These are phyloP conservation scores for Trichoplusia ni DNA, from an alignment of 1,140 invertebrate species.

Conservation along the genomic window DNA sequence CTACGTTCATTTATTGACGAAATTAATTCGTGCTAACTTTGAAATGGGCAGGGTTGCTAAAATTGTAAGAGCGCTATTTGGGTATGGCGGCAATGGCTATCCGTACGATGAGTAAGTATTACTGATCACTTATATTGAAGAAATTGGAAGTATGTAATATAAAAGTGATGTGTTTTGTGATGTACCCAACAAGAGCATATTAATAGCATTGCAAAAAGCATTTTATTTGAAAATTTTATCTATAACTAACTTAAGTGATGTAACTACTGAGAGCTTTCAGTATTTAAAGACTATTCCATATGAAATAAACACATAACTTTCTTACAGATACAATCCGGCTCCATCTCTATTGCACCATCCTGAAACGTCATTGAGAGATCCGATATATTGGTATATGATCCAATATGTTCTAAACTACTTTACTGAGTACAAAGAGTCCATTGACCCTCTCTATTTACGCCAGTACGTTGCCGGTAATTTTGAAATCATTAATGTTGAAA, in stretches of 20 bases:
- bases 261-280: too few species aligned
- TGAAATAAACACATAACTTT: too few species aligned
- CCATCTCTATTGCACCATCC: conserved; percentile 81
- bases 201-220: too few species aligned
- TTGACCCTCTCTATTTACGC: conserved; percentile 83
- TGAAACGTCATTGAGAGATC: conserved; percentile 84
- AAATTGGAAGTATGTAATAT: too few species aligned
- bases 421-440: conserved; percentile 80
- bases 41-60: conserved; percentile 61
- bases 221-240: too few species aligned
- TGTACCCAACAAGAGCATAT: not conserved
- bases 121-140: not conserved
- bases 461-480: conserved; percentile 80
- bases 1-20: conserved; percentile 58
- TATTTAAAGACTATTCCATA: too few species aligned
- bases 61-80: conserved; percentile 60
- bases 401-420: conserved; percentile 83
- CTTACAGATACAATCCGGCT: conserved; percentile 72
- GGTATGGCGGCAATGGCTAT: conserved; percentile 58
- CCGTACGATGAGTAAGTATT: conserved; percentile 54
- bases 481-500: conserved; percentile 75
- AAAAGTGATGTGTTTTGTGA: too few species aligned
- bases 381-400: conserved; percentile 84
- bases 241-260: too few species aligned
- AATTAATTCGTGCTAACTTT: conserved; percentile 63